phyloP scores from a whole-genome alignment of 2,888 invertebrate genomes.

The Coenonympha glycerion region DNA sequence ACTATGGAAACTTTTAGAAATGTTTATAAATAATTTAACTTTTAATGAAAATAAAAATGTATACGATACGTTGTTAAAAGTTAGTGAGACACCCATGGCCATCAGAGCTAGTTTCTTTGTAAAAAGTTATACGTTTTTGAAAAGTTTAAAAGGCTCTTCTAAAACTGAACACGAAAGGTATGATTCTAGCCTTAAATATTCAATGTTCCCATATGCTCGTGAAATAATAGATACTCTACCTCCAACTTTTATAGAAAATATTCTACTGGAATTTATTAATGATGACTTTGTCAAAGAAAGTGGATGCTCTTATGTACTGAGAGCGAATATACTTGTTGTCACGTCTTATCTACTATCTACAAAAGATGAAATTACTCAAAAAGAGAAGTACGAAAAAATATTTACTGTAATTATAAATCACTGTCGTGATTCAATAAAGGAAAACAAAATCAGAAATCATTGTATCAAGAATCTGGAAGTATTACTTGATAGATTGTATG shows the following conservation, averaged over 20 bases:
- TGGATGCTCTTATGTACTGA: slow-evolving; percentile 4
- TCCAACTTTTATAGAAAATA: slow-evolving; percentile 38
- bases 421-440: slow-evolving; percentile 37
- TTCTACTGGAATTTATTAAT: slow-evolving; percentile 41
- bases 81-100: slow-evolving; percentile 36
- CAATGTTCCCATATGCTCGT: slow-evolving; percentile 35
- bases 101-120: slow-evolving; percentile 42
- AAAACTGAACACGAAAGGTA: slow-evolving; percentile 32
- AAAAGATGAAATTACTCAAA: slow-evolving; percentile 40
- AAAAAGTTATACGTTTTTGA: slow-evolving; percentile 46
- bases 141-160: slow-evolving; percentile 33
- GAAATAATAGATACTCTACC: slow-evolving; percentile 41
- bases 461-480: slow-evolving; percentile 28
- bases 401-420: slow-evolving; percentile 42
- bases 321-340: slow-evolving; percentile 34
- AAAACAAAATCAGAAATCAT: slow-evolving; percentile 25
- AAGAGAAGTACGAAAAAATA: slow-evolving; percentile 39
- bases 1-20: slow-evolving; percentile 43
- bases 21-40: slow-evolving; percentile 48
- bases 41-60: slow-evolving; percentile 48
- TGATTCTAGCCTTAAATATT: slow-evolving; percentile 23
- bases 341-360: slow-evolving; percentile 42
- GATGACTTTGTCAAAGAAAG: slow-evolving; percentile 34
- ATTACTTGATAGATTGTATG: slow-evolving; percentile 34
- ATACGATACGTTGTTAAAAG: slow-evolving; percentile 39